phyloP scores from a whole-genome alignment of 1,140 invertebrate species.

The Ips nitidus region DNA sequence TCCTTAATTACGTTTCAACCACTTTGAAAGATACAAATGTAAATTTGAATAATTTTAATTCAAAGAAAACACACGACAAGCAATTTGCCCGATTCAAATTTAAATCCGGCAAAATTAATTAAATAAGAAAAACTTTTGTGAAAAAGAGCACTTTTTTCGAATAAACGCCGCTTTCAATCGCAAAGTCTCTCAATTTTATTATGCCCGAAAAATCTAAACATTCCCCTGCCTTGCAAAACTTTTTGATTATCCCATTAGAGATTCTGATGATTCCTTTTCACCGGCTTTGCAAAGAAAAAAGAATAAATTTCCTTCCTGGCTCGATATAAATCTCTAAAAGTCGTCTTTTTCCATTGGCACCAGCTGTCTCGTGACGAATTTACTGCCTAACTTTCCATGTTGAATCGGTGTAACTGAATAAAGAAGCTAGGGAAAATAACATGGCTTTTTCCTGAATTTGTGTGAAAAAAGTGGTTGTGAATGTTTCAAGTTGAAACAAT shows the following conservation, averaged over 20 bases:
- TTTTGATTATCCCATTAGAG: slow-evolving; percentile 15
- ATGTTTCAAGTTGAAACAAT: too few relatives aligned
- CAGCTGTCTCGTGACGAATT: slow-evolving; percentile 9
- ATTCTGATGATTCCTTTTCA: slow-evolving; percentile 7
- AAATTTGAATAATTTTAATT: neutral
- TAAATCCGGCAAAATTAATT: slow-evolving; percentile 1
- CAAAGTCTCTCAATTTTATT: slow-evolving; percentile 2
- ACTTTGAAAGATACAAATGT: neutral
- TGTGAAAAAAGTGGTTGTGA: too few relatives aligned
- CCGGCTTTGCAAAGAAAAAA: neutral
- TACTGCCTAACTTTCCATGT: slow-evolving; percentile 11
- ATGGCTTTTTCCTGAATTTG: too few relatives aligned
- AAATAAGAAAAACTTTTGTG: slow-evolving; percentile 1
- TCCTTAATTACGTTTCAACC: too few relatives aligned
- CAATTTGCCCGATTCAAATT: slow-evolving; percentile 1
- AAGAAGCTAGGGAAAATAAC: neutral
- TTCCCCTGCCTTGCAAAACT: slow-evolving; percentile 4
- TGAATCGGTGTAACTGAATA: slow-evolving; percentile 4
- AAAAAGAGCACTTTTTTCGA: neutral
- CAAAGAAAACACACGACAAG: neutral
- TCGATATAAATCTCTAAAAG: slow-evolving; percentile 3
- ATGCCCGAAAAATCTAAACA: slow-evolving; percentile 9
- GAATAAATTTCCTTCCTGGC: slow-evolving; percentile 5
- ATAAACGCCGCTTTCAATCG: slow-evolving; percentile 1
- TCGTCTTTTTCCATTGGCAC: neutral